Evolutionary conservation across 2,113 vertebrate species (phyloP), one percentile per base, ranked within the genome.

Genomic region (Leuciscus idus): DNA sequence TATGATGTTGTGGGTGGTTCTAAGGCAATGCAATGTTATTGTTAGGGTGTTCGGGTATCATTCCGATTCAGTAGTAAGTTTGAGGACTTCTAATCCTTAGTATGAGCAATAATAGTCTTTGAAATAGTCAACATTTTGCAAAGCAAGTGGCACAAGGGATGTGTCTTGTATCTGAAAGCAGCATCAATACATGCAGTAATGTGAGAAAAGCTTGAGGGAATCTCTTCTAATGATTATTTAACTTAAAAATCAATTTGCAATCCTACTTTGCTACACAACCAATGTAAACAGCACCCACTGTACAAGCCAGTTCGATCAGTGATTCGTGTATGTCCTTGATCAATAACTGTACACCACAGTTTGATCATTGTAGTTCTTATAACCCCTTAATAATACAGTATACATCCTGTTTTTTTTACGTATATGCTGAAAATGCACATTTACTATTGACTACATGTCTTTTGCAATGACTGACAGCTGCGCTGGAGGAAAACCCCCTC

Each of bases 391-490:
- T 62, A 81, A 66, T 66, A 81, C 79, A 81, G 78, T 81, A 19
- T 13, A 66, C 36, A 80, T 80, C 30, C 15, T 81, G 43, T 50
- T 81, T 43, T 66, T 81, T 55, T 81, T 61, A 64, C 39, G 6
- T 64, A 81, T 21, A 66, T 81, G 79, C 39, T 48, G 79, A 81
- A 50, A 66, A 48, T 30, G 43, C 61, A 81, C 61, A 66, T 66
- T 81, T 50, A 81, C 39, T 81, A 81, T 66, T 66, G 79, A 81
- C 79, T 48, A 64, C 61, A 66, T 30, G 79, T 81, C 79, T 0
- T 81, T 81, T 64, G 61, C 9, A 66, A 81, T 66, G 79, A 64
- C 23, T 83, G 81, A 72, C 64, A 83, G 6, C 81, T 55, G 81
- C 21, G 1, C 39, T 64, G 8, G 17, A 66, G 79, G 46, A 62